phyloP scores from a whole-genome alignment of 1,140 invertebrate genomes.

The Temnothorax curvispinosus region DNA sequence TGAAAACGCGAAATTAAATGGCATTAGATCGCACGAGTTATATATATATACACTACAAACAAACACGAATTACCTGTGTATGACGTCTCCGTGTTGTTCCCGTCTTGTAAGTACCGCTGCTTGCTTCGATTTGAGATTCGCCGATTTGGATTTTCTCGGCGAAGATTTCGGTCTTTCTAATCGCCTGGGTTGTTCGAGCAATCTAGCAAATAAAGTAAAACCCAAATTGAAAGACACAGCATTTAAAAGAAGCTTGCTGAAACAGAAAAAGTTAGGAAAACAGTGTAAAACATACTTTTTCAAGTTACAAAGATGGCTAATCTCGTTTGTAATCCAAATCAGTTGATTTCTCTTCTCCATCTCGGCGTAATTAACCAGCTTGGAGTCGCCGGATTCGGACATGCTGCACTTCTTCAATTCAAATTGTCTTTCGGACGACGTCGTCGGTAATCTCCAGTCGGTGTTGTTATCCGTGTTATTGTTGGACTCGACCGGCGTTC shows the following conservation, averaged over 20 bases:
- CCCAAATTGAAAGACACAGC: neutral
- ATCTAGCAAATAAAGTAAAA: constrained; percentile 50
- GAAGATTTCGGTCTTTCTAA: constrained; percentile 70
- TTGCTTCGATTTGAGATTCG: constrained; percentile 65
- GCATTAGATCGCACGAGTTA: neutral
- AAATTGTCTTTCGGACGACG: constrained; percentile 79
- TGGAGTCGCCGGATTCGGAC: constrained; percentile 78
- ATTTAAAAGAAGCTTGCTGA: neutral
- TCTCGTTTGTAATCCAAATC: constrained; percentile 86
- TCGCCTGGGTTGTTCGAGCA: constrained; percentile 81
- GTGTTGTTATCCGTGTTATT: constrained; percentile 66
- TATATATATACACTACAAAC: neutral
- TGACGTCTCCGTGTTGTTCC: constrained; percentile 29
- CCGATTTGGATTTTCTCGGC: constrained; percentile 73
- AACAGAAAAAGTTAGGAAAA: neutral
- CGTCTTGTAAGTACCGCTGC: constrained; percentile 6
- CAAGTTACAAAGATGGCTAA: constrained; percentile 85
- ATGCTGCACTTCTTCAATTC: constrained; percentile 75
- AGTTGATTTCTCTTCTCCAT: constrained; percentile 86
- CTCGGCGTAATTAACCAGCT: constrained; percentile 82
- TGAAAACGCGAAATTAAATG: constrained; percentile 17
- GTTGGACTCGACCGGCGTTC: constrained; percentile 63
- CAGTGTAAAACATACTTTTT: constrained; percentile 79
- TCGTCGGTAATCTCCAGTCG: constrained; percentile 81
- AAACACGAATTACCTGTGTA: neutral